Percentiles rank a stretch among this genome's conserved stretches.
Conservation (phyloP, 2,797 vertebrate genomes). For the Peromyscus eremicus region DNA sequence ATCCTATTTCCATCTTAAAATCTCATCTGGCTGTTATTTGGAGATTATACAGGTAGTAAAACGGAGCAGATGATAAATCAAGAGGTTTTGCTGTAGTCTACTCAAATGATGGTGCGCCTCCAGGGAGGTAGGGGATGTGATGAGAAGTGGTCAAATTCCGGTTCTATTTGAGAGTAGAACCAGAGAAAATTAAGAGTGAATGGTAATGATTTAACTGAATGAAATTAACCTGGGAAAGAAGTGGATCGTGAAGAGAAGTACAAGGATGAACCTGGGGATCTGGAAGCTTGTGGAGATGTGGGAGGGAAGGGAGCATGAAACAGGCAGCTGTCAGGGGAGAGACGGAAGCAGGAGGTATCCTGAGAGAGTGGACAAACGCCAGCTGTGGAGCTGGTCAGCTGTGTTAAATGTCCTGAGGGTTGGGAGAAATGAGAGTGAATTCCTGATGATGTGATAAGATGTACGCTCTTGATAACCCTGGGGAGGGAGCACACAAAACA, state of each 20-base stretch:
- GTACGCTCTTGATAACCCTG: not conserved
- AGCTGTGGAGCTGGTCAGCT: not conserved
- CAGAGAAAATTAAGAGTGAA: constrained; percentile 30
- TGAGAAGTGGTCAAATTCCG: not conserved
- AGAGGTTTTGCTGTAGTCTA: constrained; percentile 2
- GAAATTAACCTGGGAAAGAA: not conserved
- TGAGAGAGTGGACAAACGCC: not conserved
- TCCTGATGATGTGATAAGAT: not conserved
- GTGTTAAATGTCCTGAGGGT: not conserved
- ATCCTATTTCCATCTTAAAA: not conserved
- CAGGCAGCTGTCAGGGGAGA: not conserved
- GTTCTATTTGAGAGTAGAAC: constrained; percentile 5
- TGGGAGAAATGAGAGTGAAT: not conserved
- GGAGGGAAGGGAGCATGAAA: not conserved
- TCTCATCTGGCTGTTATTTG: not conserved
- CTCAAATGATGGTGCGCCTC: not conserved
- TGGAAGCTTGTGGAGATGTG: not conserved
- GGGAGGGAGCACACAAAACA: too few species aligned
- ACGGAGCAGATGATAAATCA: not conserved
- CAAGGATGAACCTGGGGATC: not conserved
- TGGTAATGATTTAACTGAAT: not conserved
- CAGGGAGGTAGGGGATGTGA: not conserved
- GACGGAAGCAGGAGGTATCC: too few species aligned
- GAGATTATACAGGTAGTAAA: not conserved
- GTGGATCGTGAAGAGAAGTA: not conserved